Conservation (phyloP, 1,140 invertebrate genomes). For the Littorina saxatilis region DNA sequence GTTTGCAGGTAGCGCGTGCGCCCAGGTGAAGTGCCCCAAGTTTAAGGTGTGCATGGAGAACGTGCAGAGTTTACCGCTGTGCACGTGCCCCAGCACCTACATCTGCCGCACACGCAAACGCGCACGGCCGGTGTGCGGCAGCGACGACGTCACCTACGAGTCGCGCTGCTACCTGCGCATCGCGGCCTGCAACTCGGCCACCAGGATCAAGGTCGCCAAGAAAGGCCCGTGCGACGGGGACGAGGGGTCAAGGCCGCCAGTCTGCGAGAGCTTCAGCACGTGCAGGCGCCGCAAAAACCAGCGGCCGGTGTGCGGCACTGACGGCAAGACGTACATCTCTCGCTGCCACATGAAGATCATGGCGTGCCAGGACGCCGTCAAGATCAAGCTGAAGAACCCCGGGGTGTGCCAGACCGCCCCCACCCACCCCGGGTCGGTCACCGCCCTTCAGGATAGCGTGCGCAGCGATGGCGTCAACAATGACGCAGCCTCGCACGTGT, state of each 20-base stretch:
- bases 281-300: conserved; percentile 41
- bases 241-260: conserved; percentile 19
- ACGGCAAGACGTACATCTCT: conserved; percentile 55
- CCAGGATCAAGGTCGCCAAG: conserved; percentile 41
- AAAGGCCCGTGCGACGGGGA: conserved; percentile 8
- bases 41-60: conserved; percentile 65
- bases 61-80: conserved; percentile 64
- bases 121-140: conserved; percentile 55
- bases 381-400: conserved; percentile 51
- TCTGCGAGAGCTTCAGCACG: conserved; percentile 25
- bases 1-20: conserved; percentile 50
- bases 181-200: conserved; percentile 48
- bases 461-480: neutral
- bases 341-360: conserved; percentile 61
- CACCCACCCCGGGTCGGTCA: neutral
- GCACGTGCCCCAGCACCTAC: conserved; percentile 59
- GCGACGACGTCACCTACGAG: conserved; percentile 57
- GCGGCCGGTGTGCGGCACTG: conserved; percentile 51
- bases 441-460: no score
- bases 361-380: conserved; percentile 52
- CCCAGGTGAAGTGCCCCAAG: conserved; percentile 59
- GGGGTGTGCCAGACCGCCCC: conserved; percentile 44
- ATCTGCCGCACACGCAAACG: conserved; percentile 50
- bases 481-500: neutral
- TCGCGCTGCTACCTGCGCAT: conserved; percentile 59